Conservation (phyloP, 2,113 vertebrate species). For the Riparia riparia region DNA sequence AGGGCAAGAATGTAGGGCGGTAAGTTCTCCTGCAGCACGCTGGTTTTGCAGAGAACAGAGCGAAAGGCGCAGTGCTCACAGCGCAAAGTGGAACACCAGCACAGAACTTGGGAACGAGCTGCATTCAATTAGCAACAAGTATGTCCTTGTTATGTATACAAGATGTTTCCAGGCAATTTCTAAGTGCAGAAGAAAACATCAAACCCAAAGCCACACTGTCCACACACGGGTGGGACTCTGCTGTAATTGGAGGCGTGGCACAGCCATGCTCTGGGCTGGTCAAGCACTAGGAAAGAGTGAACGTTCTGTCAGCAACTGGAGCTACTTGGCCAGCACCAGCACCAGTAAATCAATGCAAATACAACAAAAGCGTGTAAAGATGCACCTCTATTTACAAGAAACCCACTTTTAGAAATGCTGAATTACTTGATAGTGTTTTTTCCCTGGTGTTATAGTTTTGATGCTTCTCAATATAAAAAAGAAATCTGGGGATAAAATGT, state of each 20-base stretch:
- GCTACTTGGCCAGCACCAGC: background rate
- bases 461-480: background rate
- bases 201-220: background rate
- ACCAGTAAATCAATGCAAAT: background rate
- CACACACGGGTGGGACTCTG: background rate
- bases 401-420: background rate
- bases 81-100: background rate
- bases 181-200: background rate
- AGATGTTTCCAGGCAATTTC: background rate
- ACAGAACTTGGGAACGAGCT: background rate
- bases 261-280: fast-evolving
- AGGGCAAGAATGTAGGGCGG: background rate
- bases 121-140: background rate
- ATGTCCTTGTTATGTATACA: background rate
- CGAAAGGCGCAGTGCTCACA: background rate
- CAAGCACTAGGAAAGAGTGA: background rate
- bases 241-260: background rate
- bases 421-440: background rate
- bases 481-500: background rate
- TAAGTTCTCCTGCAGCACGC: background rate
- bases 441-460: background rate
- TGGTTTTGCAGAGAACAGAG: background rate
- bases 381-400: background rate
- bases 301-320: fast-evolving
- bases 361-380: background rate